Base-by-base conservation (phyloP, 2,113 vertebrate genomes). In the Elaphurus davidianus region DNA sequence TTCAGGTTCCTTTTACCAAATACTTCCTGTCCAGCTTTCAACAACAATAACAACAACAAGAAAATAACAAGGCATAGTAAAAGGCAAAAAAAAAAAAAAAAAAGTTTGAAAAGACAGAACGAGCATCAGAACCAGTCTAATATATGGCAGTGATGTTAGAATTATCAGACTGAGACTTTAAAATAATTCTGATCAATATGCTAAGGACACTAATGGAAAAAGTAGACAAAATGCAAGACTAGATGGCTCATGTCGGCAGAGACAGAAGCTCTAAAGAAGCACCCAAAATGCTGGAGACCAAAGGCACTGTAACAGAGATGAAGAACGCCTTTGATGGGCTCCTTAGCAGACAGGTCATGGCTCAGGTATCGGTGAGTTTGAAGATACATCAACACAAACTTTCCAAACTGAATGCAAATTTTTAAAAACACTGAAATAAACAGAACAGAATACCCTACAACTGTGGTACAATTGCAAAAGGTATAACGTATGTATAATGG, bases 101-200 rank as follows among this genome's bases (percentile, higher is more conserved):
- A 30, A 2, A 43, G 88, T 16, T 3, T n/a, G 54, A 52, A 71
- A 76, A 67, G 52, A 62, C 10, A 82, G 27, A 28, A 16, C 3
- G 7, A 57, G 12, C 40, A 33, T 36, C 52, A 60, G n/a, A 57
- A 30, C 8, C 47, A 85, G 64, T 57, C 27, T 28, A 17, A 47
- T 60, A 36, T 13, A 36, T 0, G 7, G 57, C 36, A 79, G 47
- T 2, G 50, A 71, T 0, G 2, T 1, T 52, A 62, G 52, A 83
- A 43, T 15, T 13, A 40, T n/a, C n/a, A n/a, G 19, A 52, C 27
- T 30, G 14, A 62, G 45, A 45, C 19, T 57, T 40, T 74, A 93
- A 50, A 81, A 40, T 43, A 23, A 52, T 60, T 52, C 30, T 16
- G n/a, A 83, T 21, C 33, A 27, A 28, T 14, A 74, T 0, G 60